Conservation (phyloP, 2,113 vertebrate genomes). For the Hirundichthys speculiger region DNA sequence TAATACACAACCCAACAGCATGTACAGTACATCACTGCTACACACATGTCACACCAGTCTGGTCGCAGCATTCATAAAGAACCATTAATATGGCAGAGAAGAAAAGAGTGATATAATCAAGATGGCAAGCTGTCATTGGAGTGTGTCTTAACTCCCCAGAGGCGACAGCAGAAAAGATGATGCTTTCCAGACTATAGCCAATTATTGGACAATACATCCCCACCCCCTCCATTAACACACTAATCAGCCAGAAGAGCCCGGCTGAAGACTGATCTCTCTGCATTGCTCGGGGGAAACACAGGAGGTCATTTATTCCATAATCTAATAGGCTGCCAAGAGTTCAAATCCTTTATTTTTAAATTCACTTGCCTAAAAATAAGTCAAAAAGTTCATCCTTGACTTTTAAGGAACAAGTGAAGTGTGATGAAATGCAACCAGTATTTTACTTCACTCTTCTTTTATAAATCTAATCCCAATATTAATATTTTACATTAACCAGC, state of each 20-base stretch:
- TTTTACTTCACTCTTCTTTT: too few relatives aligned
- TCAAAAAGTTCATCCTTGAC: neutral
- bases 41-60: neutral
- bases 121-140: slow-evolving; percentile 31
- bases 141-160: slow-evolving; percentile 33
- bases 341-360: too few relatives aligned
- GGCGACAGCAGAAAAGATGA: slow-evolving; percentile 40
- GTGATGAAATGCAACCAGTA: too few relatives aligned
- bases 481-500: too few relatives aligned
- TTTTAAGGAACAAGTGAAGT: neutral
- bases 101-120: slow-evolving; percentile 39
- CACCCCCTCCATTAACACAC: slow-evolving; percentile 52
- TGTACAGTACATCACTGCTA: slow-evolving; percentile 1
- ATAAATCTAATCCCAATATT: too few relatives aligned
- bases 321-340: neutral
- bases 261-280: slow-evolving; percentile 33
- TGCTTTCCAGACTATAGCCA: slow-evolving; percentile 49
- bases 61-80: slow-evolving; percentile 14
- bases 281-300: slow-evolving; percentile 36
- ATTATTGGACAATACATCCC: slow-evolving; percentile 56
- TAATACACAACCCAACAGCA: neutral
- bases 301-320: slow-evolving; percentile 24
- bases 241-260: slow-evolving; percentile 56
- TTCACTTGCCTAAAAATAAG: too few relatives aligned
- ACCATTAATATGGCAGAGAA: slow-evolving; percentile 18